Evolutionary conservation across 2,888 invertebrate species (phyloP).

Genomic region (Cenopis cana): DNA sequence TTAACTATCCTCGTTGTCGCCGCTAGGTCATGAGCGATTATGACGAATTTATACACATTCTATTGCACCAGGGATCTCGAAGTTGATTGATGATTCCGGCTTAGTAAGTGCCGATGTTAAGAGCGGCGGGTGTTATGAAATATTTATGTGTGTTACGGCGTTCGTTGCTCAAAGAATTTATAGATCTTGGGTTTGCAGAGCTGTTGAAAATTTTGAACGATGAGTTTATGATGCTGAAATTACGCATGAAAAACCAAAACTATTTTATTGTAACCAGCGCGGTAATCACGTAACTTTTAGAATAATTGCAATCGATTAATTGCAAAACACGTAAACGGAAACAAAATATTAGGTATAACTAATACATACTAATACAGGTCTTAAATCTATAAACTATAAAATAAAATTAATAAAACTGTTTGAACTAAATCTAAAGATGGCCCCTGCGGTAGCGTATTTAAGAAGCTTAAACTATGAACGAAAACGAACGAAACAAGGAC

Average conservation of each 20-base stretch:
- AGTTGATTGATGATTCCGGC: conserved; percentile 63
- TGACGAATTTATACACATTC: conserved; percentile 64
- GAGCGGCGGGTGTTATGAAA: conserved; percentile 59
- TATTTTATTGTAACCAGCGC: too few species aligned
- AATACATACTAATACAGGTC: too few species aligned
- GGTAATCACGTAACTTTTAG: too few species aligned
- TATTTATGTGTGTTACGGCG: conserved; percentile 61
- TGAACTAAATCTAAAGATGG: too few species aligned
- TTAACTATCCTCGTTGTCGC: conserved; percentile 45
- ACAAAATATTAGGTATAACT: too few species aligned
- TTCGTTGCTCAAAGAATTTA: conserved; percentile 49
- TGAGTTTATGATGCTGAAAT: background rate
- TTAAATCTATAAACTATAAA: too few species aligned
- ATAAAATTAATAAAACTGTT: too few species aligned
- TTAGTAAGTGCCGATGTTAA: conserved; percentile 46
- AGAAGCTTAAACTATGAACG: too few species aligned
- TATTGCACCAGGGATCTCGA: conserved; percentile 57
- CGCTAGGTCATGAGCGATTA: conserved; percentile 65
- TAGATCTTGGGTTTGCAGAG: conserved; percentile 44
- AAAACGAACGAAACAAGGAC: too few species aligned
- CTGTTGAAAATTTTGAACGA: conserved; percentile 7
- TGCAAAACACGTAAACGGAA: too few species aligned
- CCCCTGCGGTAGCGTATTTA: too few species aligned
- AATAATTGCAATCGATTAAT: background rate
- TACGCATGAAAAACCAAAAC: background rate